These are phyloP conservation scores for Phalacrocorax brasilianus DNA, from an alignment of 2,113 vertebrate genomes.

Conservation along the genomic window DNA sequence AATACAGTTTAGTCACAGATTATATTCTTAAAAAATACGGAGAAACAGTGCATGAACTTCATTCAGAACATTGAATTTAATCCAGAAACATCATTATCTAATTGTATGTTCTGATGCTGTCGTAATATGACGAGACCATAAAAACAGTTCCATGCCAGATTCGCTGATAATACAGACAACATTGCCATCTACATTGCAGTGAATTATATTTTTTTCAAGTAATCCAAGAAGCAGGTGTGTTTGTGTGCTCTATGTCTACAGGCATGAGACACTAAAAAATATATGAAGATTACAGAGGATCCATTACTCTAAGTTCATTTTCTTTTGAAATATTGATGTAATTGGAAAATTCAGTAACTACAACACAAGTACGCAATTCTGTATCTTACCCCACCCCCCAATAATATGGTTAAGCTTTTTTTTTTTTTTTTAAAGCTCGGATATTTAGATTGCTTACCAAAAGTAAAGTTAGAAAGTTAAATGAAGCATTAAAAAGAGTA, in stretches of 20 bases:
- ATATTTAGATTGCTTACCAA: background rate
- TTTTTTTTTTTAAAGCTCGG: background rate
- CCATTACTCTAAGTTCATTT: background rate
- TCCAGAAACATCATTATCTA: background rate
- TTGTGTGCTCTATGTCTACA: background rate
- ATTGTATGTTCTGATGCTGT: background rate
- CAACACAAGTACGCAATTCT: background rate
- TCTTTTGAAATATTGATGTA: background rate
- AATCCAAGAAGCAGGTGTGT: background rate
- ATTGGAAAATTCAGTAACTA: background rate
- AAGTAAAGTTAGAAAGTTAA: background rate
- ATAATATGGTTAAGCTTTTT: background rate
- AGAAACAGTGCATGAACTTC: background rate
- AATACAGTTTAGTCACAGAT: background rate
- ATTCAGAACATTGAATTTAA: background rate
- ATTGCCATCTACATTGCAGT: background rate
- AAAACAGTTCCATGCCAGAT: background rate
- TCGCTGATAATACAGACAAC: background rate
- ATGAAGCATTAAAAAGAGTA: background rate
- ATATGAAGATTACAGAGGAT: background rate
- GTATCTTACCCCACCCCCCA: rapidly evolving
- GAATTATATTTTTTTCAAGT: background rate
- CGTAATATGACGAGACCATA: rapidly evolving
- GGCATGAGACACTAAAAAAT: background rate
- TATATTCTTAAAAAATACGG: background rate